phyloP scores from a whole-genome alignment of 2,797 vertebrate species.

The Catamblyrhynchus diadema region DNA sequence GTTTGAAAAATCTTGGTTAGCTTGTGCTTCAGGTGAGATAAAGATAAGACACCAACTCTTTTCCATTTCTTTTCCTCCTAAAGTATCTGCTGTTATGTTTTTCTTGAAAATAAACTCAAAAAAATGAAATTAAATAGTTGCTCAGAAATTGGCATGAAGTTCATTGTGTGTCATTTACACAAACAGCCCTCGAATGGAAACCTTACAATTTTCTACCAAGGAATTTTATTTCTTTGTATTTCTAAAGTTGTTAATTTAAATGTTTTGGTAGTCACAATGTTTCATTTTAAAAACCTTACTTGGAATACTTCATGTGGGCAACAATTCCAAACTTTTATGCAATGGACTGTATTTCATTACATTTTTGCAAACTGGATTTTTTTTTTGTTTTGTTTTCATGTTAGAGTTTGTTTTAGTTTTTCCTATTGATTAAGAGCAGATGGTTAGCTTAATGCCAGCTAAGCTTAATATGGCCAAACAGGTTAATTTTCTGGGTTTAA shows the following conservation, averaged over 20 bases:
- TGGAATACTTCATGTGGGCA: neutral
- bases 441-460: neutral
- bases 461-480: neutral
- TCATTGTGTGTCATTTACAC: neutral
- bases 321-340: neutral
- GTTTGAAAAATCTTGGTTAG: neutral
- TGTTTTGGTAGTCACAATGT: neutral
- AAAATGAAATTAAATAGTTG: neutral
- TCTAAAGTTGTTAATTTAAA: neutral
- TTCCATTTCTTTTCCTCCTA: neutral
- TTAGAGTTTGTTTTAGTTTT: neutral
- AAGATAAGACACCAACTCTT: neutral
- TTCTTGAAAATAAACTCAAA: neutral
- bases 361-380: neutral
- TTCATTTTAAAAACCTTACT: conserved; percentile 10
- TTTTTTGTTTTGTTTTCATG: neutral
- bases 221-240: neutral
- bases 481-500: neutral
- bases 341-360: accelerated
- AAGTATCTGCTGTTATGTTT: neutral
- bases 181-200: neutral
- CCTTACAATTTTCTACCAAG: neutral
- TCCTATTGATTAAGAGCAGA: neutral
- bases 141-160: neutral
- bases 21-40: neutral